Conservation (phyloP, 2,888 invertebrate genomes). For the Augochlorella aurata region DNA sequence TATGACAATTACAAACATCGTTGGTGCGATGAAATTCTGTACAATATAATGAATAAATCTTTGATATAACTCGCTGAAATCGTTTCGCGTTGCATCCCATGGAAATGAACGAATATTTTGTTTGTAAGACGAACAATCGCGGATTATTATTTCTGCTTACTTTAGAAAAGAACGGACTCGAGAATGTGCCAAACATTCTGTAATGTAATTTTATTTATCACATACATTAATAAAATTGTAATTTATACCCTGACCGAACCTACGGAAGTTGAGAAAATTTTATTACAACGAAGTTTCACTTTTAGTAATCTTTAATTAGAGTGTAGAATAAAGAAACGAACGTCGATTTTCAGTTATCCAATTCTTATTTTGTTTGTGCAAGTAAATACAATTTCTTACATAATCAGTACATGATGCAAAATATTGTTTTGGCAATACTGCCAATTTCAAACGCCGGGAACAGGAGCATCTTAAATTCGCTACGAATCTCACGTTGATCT, state of each 20-base stretch:
- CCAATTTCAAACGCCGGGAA: conserved; percentile 41
- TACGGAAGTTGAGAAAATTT: too few species aligned
- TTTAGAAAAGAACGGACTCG: neutral
- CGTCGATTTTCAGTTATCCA: conserved; percentile 38
- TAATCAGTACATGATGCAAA: conserved; percentile 60
- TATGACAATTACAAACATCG: conserved; percentile 12
- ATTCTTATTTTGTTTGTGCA: conserved; percentile 59
- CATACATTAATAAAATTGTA: neutral
- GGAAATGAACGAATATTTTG: conserved; percentile 16
- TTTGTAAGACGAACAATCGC: neutral
- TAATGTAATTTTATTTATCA: neutral
- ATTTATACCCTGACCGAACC: neutral
- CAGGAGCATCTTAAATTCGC: conserved; percentile 21
- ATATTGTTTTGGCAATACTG: conserved; percentile 48
- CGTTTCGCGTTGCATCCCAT: conserved; percentile 7
- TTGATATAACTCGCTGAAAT: conserved; percentile 48
- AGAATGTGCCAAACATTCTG: neutral
- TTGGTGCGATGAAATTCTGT: conserved; percentile 44
- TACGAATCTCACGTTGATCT: conserved; percentile 8
- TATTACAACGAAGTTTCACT: neutral
- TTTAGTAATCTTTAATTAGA: neutral
- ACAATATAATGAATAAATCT: conserved; percentile 54
- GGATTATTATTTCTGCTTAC: neutral
- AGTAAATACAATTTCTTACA: conserved; percentile 60
- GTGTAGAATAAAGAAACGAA: neutral